These are phyloP conservation scores for Mobula birostris DNA, from an alignment of 2,113 vertebrate species.

Conservation along the genomic window DNA sequence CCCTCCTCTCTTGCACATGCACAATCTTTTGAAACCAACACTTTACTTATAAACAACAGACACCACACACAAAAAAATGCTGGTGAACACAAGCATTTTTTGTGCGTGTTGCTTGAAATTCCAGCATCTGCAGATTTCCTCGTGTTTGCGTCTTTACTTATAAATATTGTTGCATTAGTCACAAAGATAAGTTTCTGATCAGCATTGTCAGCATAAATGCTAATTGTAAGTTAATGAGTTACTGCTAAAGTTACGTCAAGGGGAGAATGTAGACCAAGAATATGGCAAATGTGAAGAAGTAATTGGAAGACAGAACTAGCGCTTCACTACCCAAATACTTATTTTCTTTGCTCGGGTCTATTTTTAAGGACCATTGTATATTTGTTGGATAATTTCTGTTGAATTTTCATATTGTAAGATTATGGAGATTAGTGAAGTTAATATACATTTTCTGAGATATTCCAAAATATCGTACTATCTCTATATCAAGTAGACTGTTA, in stretches of 20 bases:
- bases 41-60: background rate
- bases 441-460: background rate
- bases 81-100: no score
- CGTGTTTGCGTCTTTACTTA: background rate
- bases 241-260: background rate
- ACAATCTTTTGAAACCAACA: background rate
- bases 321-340: background rate
- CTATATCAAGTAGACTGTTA: background rate
- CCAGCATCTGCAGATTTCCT: no score
- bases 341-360: background rate
- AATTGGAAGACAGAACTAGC: background rate
- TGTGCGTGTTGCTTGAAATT: no score
- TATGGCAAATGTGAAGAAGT: background rate
- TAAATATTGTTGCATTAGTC: background rate
- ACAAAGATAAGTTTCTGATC: background rate
- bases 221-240: background rate
- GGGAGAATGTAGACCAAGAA: background rate
- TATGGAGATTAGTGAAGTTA: background rate
- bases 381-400: background rate
- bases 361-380: background rate
- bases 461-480: background rate
- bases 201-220: background rate
- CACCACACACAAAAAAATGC: no score
- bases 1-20: background rate
- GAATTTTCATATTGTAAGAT: background rate